Conservation (phyloP, 2,888 invertebrate genomes). For the Imbricaverruca yamaguchii region DNA sequence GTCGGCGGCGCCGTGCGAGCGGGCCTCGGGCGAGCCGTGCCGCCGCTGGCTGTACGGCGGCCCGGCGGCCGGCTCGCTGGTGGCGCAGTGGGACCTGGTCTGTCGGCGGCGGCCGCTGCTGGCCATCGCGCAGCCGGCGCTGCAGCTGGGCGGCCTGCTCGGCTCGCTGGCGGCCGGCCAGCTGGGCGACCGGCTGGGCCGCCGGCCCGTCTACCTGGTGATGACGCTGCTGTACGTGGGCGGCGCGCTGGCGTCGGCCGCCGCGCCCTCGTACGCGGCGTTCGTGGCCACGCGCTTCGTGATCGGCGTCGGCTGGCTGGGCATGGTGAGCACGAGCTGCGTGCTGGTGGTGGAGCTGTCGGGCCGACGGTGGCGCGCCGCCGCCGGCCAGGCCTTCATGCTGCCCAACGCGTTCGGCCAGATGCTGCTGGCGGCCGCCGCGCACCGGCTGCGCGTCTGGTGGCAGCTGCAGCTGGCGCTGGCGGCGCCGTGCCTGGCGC, state of each 20-base stretch:
- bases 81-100: conserved; percentile 33
- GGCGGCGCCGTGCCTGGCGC: conserved; percentile 54
- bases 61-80: conserved; percentile 24
- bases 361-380: conserved; percentile 52
- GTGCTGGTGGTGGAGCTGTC: conserved; percentile 50
- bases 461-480: conserved; percentile 58
- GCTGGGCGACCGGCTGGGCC: conserved; percentile 33
- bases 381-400: conserved; percentile 57
- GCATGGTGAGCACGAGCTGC: conserved; percentile 28
- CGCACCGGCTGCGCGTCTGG: conserved; percentile 60
- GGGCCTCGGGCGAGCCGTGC: conserved; percentile 17
- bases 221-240: conserved; percentile 32
- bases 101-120: conserved; percentile 28
- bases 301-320: conserved; percentile 27
- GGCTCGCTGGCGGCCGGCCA: conserved; percentile 32
- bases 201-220: conserved; percentile 32
- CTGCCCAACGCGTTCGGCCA: conserved; percentile 63
- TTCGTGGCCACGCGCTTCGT: conserved; percentile 33
- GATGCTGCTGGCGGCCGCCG: conserved; percentile 54
- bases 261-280: conserved; percentile 30
- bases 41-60: conserved; percentile 28
- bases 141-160: conserved; percentile 32
- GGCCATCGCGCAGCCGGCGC: conserved; percentile 30
- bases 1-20: conserved; percentile 22
- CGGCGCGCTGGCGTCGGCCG: conserved; percentile 30